Percentiles rank a stretch among this genome's conserved stretches.
phyloP scores from a whole-genome alignment of 1,140 invertebrate species.

The Trypoxylus dichotomus region DNA sequence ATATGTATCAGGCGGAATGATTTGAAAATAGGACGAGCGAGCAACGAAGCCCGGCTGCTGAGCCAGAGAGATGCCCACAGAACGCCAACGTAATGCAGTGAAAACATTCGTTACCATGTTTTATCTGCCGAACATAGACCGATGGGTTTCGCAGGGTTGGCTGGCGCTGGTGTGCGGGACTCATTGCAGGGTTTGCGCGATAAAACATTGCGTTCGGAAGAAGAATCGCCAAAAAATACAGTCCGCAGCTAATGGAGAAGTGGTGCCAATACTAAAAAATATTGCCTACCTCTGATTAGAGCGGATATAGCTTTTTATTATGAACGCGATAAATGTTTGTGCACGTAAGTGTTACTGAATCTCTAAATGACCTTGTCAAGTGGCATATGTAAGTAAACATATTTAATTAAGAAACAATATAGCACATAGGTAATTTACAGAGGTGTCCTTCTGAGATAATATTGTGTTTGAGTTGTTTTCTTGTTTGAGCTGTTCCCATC shows the following conservation, averaged over 20 bases:
- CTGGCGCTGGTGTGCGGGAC: neutral
- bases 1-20: slow-evolving; percentile 25
- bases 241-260: neutral
- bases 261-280: slow-evolving; percentile 13
- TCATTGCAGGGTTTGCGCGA: neutral
- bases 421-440: too few relatives aligned
- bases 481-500: too few relatives aligned
- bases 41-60: neutral
- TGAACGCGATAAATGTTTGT: neutral
- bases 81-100: slow-evolving; percentile 9
- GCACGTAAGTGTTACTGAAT: neutral
- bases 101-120: slow-evolving; percentile 24
- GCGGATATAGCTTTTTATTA: neutral
- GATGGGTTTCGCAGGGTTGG: neutral
- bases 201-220: neutral
- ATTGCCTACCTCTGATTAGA: neutral
- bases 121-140: neutral
- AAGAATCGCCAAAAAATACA: neutral
- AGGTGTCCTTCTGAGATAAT: too few relatives aligned
- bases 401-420: too few relatives aligned
- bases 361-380: too few relatives aligned
- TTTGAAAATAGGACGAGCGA: slow-evolving; percentile 10
- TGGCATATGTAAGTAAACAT: too few relatives aligned
- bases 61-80: neutral
- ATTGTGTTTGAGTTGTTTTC: too few relatives aligned